Evolutionary conservation across 2,113 vertebrate genomes (phyloP), one percentile per base, ranked within the genome.

Genomic region (Paradisaea rubra): DNA sequence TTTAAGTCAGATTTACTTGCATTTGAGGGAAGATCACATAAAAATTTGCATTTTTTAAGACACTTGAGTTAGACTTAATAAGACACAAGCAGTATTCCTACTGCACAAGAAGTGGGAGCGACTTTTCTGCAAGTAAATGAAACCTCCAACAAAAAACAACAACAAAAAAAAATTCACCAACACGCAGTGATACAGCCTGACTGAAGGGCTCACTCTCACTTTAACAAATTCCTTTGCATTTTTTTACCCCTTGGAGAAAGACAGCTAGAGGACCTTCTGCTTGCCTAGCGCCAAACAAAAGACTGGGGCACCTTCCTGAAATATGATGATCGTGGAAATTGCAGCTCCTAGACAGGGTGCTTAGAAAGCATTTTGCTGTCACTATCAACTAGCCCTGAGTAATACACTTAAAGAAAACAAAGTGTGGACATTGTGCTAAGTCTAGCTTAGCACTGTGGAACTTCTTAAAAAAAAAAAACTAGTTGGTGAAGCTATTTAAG

Each of bases 271-370:
- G 96, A 97, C 97, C 98, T 98, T 98, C 97, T 98, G 98, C 98
- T 97, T 97, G 95, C 97, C 97, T 98, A 95, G 97, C 92, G 89
- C 96, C 86, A 89, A 97, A 99, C 98, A 99, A 99, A 98, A 96
- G 97, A 92, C 95, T 94, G 94, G 94, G 95, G 97, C 97, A 98
- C 98, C 97, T 98, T 98, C 94, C 96, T 98, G 98, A 99, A 99
- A 99, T 98, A 97, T 59, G 97, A 99, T 98, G 98, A 98, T 98
- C 81, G 68, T 98, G 97, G 98, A 97, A 98, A 98, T 97, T 92
- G 91, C 91, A 97, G 94, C 96, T 94, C 93, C 89, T 96, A 97
- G 97, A 96, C 91, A 97, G 96, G 91, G 94, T 97, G 88, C 96
- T 97, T 96, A 94, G 97, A 98, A 97, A 97, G 95, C 96, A 94